A percentile compares a stretch with the other conserved stretches of the same genome.
phyloP scores from a whole-genome alignment of 2,888 invertebrate genomes.

The Elaeidobius kamerunicus region DNA sequence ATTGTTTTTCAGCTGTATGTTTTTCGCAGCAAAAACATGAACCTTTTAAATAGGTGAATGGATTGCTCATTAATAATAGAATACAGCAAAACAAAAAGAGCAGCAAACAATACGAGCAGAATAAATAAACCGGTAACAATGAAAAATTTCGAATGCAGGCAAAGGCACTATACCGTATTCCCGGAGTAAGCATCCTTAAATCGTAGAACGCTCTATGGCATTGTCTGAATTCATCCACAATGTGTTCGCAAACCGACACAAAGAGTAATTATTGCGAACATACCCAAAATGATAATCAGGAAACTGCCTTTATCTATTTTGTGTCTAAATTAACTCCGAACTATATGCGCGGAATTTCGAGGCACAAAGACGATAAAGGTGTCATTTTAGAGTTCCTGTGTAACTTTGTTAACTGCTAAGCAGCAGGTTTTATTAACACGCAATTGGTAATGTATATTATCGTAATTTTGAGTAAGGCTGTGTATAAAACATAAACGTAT shows the following conservation, averaged over 20 bases:
- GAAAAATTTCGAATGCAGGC: neutral
- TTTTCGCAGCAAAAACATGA: no score
- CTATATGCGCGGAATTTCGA: neutral
- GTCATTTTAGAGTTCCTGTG: neutral
- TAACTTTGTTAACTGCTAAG: neutral
- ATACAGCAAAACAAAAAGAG: neutral
- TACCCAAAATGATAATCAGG: conserved; percentile 5
- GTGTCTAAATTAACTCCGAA: conserved; percentile 9
- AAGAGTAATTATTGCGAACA: conserved; percentile 6
- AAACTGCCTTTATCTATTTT: conserved; percentile 7
- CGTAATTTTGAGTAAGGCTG: no score
- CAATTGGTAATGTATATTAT: no score
- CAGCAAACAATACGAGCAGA: neutral
- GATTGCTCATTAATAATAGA: neutral
- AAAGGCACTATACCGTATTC: conserved; percentile 4
- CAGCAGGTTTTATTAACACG: no score
- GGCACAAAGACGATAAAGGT: neutral
- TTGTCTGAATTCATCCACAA: conserved; percentile 13
- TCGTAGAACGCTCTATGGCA: conserved; percentile 6
- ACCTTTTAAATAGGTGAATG: no score
- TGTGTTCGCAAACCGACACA: conserved; percentile 7
- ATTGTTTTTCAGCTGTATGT: no score
- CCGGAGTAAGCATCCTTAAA: conserved; percentile 9
- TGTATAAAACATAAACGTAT: no score
- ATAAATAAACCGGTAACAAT: conserved; percentile 7